Conservation (phyloP, 2,888 invertebrate species). For the Teleiodes luculella region DNA sequence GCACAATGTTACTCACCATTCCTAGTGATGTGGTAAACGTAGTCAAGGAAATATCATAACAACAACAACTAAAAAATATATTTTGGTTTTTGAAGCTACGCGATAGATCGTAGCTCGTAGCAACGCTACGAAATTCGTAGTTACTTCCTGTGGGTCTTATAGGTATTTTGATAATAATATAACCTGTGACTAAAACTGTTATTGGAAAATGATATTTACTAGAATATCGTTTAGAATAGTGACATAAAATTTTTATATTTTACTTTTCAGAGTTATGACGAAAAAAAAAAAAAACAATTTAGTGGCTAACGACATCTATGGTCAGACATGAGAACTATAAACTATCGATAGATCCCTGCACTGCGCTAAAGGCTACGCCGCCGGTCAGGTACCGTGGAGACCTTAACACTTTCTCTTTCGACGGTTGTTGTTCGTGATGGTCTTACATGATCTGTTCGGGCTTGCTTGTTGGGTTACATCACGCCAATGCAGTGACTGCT, state of each 20-base stretch:
- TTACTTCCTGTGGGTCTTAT: too few species aligned
- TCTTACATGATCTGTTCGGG: slow-evolving; percentile 35
- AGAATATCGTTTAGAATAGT: too few species aligned
- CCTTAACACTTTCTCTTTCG: slow-evolving; percentile 73
- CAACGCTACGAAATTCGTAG: too few species aligned
- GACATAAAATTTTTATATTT: too few species aligned
- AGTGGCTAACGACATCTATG: not conserved
- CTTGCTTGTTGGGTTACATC: slow-evolving; percentile 52
- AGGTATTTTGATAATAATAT: too few species aligned
- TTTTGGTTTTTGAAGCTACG: not conserved
- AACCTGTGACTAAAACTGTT: too few species aligned
- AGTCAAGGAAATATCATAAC: not conserved
- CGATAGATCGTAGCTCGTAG: too few species aligned
- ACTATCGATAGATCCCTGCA: slow-evolving; percentile 28
- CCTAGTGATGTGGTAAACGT: slow-evolving; percentile 26
- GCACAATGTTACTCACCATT: slow-evolving; percentile 27
- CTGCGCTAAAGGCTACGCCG: slow-evolving; percentile 30
- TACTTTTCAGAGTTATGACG: too few species aligned
- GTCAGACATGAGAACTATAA: slow-evolving; percentile 16
- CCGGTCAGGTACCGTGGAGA: slow-evolving; percentile 53
- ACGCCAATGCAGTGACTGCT: slow-evolving; percentile 50
- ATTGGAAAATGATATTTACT: too few species aligned
- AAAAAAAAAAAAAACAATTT: not conserved
- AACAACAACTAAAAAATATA: too few species aligned
- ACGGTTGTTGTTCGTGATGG: slow-evolving; percentile 43